Conservation (phyloP, 2,888 invertebrate genomes). For the Drosophila pseudotalamancana region DNA sequence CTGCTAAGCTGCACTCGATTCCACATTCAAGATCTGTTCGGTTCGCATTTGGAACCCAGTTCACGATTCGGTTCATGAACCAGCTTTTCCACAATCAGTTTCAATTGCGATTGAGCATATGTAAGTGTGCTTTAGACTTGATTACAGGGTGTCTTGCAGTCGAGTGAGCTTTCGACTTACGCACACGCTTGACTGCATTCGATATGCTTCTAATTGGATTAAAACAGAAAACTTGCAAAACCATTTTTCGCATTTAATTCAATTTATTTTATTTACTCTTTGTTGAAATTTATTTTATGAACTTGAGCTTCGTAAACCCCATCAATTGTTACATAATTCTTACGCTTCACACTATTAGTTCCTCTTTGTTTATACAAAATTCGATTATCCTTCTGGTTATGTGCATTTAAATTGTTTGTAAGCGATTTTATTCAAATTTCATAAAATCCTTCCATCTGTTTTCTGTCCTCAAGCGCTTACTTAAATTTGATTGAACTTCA, state of each 20-base stretch:
- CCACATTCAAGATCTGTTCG: too few relatives aligned
- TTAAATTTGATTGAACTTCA: slow-evolving; percentile 1
- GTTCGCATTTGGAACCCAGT: too few relatives aligned
- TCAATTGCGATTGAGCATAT: too few relatives aligned
- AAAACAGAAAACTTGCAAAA: background rate
- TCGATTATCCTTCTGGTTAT: slow-evolving; percentile 28
- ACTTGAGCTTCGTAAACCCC: background rate
- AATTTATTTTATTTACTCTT: slow-evolving; percentile 3
- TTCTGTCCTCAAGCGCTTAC: slow-evolving; percentile 1
- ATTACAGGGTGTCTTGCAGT: background rate
- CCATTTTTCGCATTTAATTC: slow-evolving; percentile 5
- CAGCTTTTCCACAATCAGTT: too few relatives aligned
- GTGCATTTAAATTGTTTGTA: slow-evolving; percentile 6
- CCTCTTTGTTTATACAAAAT: slow-evolving; percentile 13
- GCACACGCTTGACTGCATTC: slow-evolving; percentile 1
- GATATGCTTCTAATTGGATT: slow-evolving; percentile 9
- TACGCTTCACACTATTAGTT: slow-evolving; percentile 1
- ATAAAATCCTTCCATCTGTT: slow-evolving; percentile 10
- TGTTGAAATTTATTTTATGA: background rate
- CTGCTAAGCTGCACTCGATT: too few relatives aligned
- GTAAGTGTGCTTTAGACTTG: too few relatives aligned
- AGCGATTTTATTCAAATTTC: slow-evolving; percentile 5
- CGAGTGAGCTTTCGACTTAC: background rate
- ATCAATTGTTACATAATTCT: background rate
- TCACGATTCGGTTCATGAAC: too few relatives aligned